These are phyloP conservation scores for Monochamus alternatus DNA, from an alignment of 2,888 invertebrate genomes.

Conservation along the genomic window DNA sequence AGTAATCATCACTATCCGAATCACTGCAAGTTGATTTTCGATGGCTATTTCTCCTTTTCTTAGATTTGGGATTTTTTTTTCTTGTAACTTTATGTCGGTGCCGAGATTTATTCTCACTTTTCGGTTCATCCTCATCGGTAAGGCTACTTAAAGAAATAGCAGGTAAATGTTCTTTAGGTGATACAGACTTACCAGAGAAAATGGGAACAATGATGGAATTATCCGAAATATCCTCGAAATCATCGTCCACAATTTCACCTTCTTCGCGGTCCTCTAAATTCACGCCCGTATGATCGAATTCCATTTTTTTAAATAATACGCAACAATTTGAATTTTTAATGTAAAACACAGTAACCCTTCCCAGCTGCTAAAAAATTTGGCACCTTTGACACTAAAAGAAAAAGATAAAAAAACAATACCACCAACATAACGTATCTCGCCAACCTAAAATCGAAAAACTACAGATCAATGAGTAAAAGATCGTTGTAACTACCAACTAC, in stretches of 20 bases:
- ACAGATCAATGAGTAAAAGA: no score
- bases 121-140: slow-evolving; percentile 58
- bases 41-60: slow-evolving; percentile 37
- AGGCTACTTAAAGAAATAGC: slow-evolving; percentile 70
- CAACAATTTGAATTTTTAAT: not conserved
- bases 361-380: not conserved
- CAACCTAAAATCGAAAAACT: no score
- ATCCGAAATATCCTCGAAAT: slow-evolving; percentile 69
- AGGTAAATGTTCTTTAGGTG: slow-evolving; percentile 67
- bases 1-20: slow-evolving; percentile 61
- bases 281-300: slow-evolving; percentile 18
- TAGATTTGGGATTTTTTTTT: slow-evolving; percentile 28
- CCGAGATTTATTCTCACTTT: slow-evolving; percentile 35
- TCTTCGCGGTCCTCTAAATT: slow-evolving; percentile 62
- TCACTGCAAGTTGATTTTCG: slow-evolving; percentile 41
- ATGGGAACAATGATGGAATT: slow-evolving; percentile 65
- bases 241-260: slow-evolving; percentile 70
- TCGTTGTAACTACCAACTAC: no score
- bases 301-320: slow-evolving; percentile 27
- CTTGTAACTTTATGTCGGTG: slow-evolving; percentile 25
- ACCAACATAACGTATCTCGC: no score
- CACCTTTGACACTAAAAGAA: no score
- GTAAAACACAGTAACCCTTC: slow-evolving; percentile 14
- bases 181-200: slow-evolving; percentile 67
- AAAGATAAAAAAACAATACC: no score